Percentiles rank a stretch among this genome's conserved stretches.
These are phyloP conservation scores for Rotaria sp. DNA, from an alignment of 2,888 invertebrate species.

Conservation along the genomic window DNA sequence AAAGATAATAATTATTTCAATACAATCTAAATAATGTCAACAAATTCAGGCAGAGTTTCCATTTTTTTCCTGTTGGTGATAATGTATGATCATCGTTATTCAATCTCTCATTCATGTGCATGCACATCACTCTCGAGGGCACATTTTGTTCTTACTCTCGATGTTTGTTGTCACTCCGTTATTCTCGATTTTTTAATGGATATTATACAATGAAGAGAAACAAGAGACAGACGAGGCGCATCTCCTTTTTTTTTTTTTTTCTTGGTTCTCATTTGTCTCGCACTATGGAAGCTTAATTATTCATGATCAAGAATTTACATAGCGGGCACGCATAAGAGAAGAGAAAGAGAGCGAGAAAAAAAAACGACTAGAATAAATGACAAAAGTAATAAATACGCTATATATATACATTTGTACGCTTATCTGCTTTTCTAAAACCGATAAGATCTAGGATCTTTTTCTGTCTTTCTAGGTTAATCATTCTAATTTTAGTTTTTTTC, in stretches of 20 bases:
- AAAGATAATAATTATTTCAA: not conserved
- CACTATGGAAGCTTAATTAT: not conserved
- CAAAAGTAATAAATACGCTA: not conserved
- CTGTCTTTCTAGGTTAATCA: not conserved
- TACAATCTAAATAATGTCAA: not conserved
- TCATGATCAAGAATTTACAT: conserved; percentile 24
- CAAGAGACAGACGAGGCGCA: not conserved
- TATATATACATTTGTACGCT: not conserved
- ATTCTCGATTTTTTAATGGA: conserved; percentile 18
- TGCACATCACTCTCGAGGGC: conserved; percentile 17
- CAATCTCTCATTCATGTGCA: conserved; percentile 8
- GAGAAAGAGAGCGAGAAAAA: not conserved
- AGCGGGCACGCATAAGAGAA: not conserved
- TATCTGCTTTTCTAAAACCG: not conserved
- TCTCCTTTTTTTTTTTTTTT: not conserved
- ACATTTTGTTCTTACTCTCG: not conserved
- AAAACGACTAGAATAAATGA: not conserved
- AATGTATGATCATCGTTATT: conserved; percentile 4
- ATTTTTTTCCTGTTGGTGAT: not conserved
- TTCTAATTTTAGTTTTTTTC: not conserved
- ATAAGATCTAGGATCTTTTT: not conserved
- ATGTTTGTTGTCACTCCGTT: not conserved
- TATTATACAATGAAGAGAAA: conserved; percentile 3
- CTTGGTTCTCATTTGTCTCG: not conserved
- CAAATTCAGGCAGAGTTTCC: not conserved